Base-by-base conservation (phyloP, 1,140 invertebrate species). In the Panulirus ornatus region DNA sequence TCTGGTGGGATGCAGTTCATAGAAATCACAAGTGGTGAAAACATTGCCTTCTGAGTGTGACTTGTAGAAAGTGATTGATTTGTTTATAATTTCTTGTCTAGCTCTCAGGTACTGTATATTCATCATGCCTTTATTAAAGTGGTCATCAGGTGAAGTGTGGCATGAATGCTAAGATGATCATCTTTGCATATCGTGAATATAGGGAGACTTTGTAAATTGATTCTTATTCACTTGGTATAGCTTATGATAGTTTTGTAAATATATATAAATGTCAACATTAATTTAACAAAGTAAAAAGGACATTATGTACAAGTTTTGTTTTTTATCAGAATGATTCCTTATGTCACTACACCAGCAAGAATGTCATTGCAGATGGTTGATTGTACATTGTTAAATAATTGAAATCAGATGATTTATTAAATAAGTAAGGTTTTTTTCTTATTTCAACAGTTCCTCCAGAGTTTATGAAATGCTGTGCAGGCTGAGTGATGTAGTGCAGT, bases 241-340 rank as follows among this genome's bases (percentile, higher is more conserved):
- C 88, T 89, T 89, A 89, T 89, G 34, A 84, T 83, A 89, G 88
- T 83, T 89, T 89, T 89, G 88, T 89, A 89, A 83, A 84, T 89
- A 88, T 88, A 89, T 89, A 81, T 89, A 75, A 84, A 89, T 89
- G 88, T 89, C 81, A 84, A 81, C 85, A 78, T 30, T 84, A 73
- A 84, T 73, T 85, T 85, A 88, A 76, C 63, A 66, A 88, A 88
- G 85, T 88, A 88, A 79, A 87, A 42, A 78, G 38, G 34, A 78
- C 51, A 79, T 78, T 79, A 81, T 79, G 85, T 79, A 81, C 38
- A 81, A 27, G 51, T 54, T 75, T 51, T 47, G 38, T 42, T 40
- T 75, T 85, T 73, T 3, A 38, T 75, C 27, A 58, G n/a, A 51
- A 66, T 9, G 11, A 66, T 66, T 63, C n/a, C 34, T n/a, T 58